Conservation (phyloP, 2,888 invertebrate species). For the Parascotia fuliginaria region DNA sequence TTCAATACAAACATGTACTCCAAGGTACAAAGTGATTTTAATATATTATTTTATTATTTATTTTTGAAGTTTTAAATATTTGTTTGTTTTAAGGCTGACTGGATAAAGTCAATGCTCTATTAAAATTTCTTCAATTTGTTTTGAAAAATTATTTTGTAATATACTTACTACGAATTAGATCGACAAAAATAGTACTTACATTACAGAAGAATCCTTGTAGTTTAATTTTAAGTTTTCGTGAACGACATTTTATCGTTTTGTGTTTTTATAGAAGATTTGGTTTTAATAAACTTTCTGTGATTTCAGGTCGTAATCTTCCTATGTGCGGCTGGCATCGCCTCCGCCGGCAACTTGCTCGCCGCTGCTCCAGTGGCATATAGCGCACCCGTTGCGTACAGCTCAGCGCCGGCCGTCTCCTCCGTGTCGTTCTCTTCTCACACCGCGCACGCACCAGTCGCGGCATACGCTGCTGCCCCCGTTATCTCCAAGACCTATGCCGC, state of each 20-base stretch:
- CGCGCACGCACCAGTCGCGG: slow-evolving; percentile 26
- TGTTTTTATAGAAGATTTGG: neutral
- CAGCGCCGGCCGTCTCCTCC: slow-evolving; percentile 51
- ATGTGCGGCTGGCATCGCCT: slow-evolving; percentile 86
- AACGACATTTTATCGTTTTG: neutral
- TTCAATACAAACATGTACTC: slow-evolving; percentile 78
- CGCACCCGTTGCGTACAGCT: slow-evolving; percentile 61
- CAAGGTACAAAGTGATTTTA: slow-evolving; percentile 64
- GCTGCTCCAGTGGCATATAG: slow-evolving; percentile 66
- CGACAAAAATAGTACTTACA: no score
- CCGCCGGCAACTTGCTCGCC: slow-evolving; percentile 84
- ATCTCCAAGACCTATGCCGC: slow-evolving; percentile 57
- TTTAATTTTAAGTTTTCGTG: no score
- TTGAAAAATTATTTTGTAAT: no score
- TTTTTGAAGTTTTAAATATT: slow-evolving; percentile 17
- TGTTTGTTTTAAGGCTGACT: no score
- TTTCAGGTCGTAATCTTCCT: slow-evolving; percentile 82
- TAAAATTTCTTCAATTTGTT: no score
- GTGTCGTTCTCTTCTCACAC: slow-evolving; percentile 4
- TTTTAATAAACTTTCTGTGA: neutral
- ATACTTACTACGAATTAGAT: no score
- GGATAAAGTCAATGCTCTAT: no score
- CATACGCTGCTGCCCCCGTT: slow-evolving; percentile 73
- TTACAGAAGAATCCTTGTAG: no score
- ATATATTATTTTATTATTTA: no score